phyloP scores from a whole-genome alignment of 2,888 invertebrate species.

The Diaperis boleti region DNA sequence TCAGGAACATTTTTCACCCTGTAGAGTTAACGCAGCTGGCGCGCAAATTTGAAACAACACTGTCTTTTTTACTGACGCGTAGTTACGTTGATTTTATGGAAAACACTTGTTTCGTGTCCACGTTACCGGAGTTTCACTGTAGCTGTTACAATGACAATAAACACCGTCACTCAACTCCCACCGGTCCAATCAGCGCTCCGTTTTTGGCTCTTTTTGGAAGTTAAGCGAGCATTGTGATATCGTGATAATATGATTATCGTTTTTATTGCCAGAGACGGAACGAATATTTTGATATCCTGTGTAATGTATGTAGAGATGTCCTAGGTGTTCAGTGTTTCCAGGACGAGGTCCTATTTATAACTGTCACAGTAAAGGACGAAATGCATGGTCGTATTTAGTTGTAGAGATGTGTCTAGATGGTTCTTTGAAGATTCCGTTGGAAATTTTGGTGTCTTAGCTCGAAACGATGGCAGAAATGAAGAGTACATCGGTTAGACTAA shows the following conservation, averaged over 20 bases:
- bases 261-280: slow-evolving; percentile 29
- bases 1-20: too few species aligned
- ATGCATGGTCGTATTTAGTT: slow-evolving; percentile 27
- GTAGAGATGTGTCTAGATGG: background rate
- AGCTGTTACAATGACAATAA: too few species aligned
- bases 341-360: too few species aligned
- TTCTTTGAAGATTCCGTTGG: background rate
- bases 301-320: slow-evolving; percentile 1
- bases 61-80: too few species aligned
- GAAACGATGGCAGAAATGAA: slow-evolving; percentile 42
- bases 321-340: slow-evolving; percentile 7
- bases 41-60: background rate
- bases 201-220: slow-evolving; percentile 9
- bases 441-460: slow-evolving; percentile 28
- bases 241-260: slow-evolving; percentile 40
- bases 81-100: too few species aligned
- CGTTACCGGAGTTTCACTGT: too few species aligned
- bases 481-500: slow-evolving; percentile 24
- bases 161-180: background rate
- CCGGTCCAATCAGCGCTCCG: background rate
- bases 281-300: slow-evolving; percentile 37
- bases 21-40: background rate
- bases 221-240: slow-evolving; percentile 39
- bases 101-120: too few species aligned
- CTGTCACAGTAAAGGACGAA: too few species aligned